Percentiles rank a stretch among this genome's conserved stretches.
These are phyloP conservation scores for Homarus americanus DNA, from an alignment of 1,140 invertebrate genomes.

Conservation along the genomic window DNA sequence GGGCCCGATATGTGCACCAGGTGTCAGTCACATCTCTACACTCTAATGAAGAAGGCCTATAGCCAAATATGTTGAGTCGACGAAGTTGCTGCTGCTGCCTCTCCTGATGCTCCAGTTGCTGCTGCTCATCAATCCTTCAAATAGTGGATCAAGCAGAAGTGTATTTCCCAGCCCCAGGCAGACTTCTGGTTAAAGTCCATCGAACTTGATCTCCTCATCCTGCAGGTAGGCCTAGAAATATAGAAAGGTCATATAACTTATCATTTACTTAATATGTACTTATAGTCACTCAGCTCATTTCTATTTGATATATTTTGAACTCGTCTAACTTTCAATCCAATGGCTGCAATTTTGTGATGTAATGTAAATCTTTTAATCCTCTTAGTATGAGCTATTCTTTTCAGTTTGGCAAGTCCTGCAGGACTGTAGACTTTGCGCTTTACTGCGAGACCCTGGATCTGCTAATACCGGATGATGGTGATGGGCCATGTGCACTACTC, in stretches of 20 bases:
- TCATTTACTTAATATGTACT: neutral
- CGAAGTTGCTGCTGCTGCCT: too few species aligned
- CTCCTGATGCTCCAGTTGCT: too few species aligned
- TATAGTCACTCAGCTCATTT: too few species aligned
- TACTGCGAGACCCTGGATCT: constrained; percentile 16
- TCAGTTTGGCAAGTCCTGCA: constrained; percentile 16
- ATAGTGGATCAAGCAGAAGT: neutral
- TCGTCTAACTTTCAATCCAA: neutral
- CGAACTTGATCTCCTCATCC: constrained; percentile 36
- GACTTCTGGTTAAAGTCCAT: constrained; percentile 29
- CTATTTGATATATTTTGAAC: too few species aligned
- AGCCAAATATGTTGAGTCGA: too few species aligned
- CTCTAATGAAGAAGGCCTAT: too few species aligned
- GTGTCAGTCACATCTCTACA: too few species aligned
- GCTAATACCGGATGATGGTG: constrained; percentile 14
- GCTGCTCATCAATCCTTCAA: neutral
- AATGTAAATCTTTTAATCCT: too few species aligned
- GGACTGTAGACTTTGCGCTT: constrained; percentile 11
- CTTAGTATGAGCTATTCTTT: too few species aligned
- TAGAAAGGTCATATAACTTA: neutral
- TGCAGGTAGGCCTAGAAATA: neutral
- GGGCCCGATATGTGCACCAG: too few species aligned
- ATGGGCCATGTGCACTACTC: constrained; percentile 5
- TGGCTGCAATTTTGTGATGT: neutral
- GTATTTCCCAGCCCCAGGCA: constrained; percentile 26